These are phyloP conservation scores for Gambusia affinis DNA, from an alignment of 2,113 vertebrate genomes.

Conservation along the genomic window DNA sequence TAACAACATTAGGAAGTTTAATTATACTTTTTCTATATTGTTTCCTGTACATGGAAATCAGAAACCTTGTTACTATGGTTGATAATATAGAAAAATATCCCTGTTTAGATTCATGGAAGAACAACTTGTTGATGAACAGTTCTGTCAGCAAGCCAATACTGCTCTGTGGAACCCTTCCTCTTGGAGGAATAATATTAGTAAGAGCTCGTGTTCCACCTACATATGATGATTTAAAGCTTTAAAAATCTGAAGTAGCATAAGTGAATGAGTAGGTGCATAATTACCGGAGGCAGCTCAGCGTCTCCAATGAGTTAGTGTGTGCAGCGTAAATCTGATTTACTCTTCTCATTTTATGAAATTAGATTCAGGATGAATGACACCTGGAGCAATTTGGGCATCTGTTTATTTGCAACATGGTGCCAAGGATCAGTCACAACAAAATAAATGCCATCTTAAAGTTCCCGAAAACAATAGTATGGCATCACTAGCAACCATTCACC, in stretches of 20 bases:
- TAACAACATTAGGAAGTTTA: neutral
- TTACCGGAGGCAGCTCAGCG: neutral
- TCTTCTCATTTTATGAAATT: neutral
- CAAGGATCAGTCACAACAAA: conserved; percentile 2
- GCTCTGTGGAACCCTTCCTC: neutral
- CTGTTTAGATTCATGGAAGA: neutral
- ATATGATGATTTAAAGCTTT: neutral
- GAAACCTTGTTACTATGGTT: neutral
- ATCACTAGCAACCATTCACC: neutral
- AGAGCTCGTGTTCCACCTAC: neutral
- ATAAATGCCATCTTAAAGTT: conserved; percentile 27
- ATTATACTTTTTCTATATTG: neutral
- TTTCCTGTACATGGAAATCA: no score
- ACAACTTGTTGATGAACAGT: neutral
- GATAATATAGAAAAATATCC: neutral
- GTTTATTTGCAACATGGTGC: neutral
- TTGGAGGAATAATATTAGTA: neutral
- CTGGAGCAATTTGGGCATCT: neutral
- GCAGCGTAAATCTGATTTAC: neutral
- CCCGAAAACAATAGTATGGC: neutral
- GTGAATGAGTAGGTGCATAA: neutral
- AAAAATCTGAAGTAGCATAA: neutral
- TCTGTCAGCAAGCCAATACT: neutral
- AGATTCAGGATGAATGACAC: neutral
- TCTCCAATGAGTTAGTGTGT: neutral